Percentiles rank a stretch among this genome's conserved stretches.
phyloP scores from a whole-genome alignment of 2,888 invertebrate genomes.

The Dimorphilus gyrociliatus region DNA sequence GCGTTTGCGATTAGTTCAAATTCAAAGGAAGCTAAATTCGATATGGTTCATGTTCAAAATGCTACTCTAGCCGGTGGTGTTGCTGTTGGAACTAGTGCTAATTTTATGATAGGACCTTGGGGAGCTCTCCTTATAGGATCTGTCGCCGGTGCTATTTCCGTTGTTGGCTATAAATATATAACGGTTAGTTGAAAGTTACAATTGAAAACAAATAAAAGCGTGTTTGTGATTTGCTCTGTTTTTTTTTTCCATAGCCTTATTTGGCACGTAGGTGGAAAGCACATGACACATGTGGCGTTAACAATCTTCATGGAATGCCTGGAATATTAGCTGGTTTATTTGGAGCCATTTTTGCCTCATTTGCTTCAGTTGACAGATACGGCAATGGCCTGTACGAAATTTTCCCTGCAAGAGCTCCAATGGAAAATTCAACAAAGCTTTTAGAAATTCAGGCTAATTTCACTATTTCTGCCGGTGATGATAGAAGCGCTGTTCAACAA shows the following conservation, averaged over 20 bases:
- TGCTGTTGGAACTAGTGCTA: slow-evolving; percentile 65
- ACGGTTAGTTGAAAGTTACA: slow-evolving; percentile 16
- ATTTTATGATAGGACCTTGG: slow-evolving; percentile 64
- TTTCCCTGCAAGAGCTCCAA: slow-evolving; percentile 47
- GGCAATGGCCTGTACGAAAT: slow-evolving; percentile 38
- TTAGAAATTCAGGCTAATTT: slow-evolving; percentile 1
- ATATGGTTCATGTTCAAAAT: slow-evolving; percentile 79
- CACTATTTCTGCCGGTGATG: slow-evolving; percentile 7
- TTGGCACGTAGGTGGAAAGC: slow-evolving; percentile 46
- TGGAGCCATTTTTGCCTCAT: slow-evolving; percentile 55
- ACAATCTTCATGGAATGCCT: slow-evolving; percentile 94
- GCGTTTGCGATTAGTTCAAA: too few species aligned
- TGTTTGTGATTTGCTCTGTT: too few species aligned
- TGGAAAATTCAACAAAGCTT: slow-evolving; percentile 22
- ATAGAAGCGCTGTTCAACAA: slow-evolving; percentile 11
- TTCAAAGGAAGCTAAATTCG: too few species aligned
- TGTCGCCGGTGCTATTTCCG: slow-evolving; percentile 59
- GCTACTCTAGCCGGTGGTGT: slow-evolving; percentile 84
- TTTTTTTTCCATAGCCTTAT: slow-evolving; percentile 43
- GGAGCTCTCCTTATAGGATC: slow-evolving; percentile 66
- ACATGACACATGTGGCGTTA: slow-evolving; percentile 79
- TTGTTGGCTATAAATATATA: slow-evolving; percentile 54
- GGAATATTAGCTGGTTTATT: slow-evolving; percentile 67
- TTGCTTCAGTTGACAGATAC: slow-evolving; percentile 49
- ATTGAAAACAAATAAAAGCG: slow-evolving; percentile 3